Evolutionary conservation across 1,140 invertebrate genomes (phyloP).

Genomic region (Calosoma granatense): DNA sequence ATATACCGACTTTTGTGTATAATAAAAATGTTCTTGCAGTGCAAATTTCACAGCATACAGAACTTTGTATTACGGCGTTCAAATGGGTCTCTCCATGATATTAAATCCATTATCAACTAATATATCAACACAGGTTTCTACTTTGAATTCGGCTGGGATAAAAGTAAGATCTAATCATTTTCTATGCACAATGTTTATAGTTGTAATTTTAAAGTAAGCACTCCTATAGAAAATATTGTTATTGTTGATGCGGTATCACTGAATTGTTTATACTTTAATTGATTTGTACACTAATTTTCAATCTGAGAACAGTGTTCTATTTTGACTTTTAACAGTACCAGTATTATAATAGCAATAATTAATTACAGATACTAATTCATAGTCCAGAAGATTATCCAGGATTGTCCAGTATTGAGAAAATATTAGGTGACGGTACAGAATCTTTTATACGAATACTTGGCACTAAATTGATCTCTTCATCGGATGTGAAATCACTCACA

Average conservation of each 20-base stretch:
- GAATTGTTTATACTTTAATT: too few species aligned
- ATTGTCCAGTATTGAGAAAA: not conserved
- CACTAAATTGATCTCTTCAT: not conserved
- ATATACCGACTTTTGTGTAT: too few species aligned
- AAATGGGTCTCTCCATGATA: not conserved
- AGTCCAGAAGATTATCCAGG: conserved; percentile 4
- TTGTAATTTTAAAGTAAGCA: too few species aligned
- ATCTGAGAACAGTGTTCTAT: too few species aligned
- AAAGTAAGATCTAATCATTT: conserved; percentile 33
- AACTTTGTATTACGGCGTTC: not conserved
- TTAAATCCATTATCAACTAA: conserved; percentile 17
- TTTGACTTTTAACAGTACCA: too few species aligned
- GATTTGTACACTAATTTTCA: too few species aligned
- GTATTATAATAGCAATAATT: too few species aligned
- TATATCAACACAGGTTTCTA: not conserved
- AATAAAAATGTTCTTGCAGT: too few species aligned
- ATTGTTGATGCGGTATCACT: too few species aligned
- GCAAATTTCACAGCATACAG: conserved; percentile 13
- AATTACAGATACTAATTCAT: not conserved
- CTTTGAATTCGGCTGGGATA: not conserved
- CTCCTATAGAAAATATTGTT: too few species aligned
- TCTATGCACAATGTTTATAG: too few species aligned
- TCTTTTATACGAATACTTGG: not conserved
- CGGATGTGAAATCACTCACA: conserved; percentile 1
- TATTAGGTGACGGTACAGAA: not conserved